Conservation (phyloP, 2,797 vertebrate genomes). For the Sebastes taczanowskii region DNA sequence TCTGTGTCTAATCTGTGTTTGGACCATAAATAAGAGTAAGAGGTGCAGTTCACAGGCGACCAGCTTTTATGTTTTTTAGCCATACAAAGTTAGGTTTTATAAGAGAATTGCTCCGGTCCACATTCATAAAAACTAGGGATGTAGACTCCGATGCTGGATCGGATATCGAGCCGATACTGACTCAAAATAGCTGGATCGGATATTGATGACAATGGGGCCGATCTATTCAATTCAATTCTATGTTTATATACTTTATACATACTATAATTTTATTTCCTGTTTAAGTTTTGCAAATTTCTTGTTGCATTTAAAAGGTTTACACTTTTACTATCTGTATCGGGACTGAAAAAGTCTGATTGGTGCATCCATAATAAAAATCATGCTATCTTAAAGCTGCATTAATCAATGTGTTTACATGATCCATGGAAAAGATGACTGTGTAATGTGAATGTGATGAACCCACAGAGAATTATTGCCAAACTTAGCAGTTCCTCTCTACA, state of each 20-base stretch:
- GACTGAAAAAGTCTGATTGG: too few species aligned
- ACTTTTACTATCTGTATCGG: too few species aligned
- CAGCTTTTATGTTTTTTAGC: not conserved
- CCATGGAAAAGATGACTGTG: not conserved
- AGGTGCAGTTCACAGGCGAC: not conserved
- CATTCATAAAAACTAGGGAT: not conserved
- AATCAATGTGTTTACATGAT: not conserved
- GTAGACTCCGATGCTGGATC: not conserved
- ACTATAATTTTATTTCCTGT: not conserved
- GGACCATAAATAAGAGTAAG: conserved; percentile 28
- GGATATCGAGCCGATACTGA: not conserved
- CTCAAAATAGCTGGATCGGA: not conserved
- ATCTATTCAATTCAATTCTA: not conserved
- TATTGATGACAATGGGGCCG: not conserved
- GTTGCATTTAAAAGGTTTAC: not conserved
- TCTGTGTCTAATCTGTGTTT: conserved; percentile 47
- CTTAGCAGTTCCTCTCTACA: not conserved
- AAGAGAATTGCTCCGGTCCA: not conserved
- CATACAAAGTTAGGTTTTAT: not conserved
- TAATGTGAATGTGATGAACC: not conserved
- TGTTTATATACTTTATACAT: not conserved
- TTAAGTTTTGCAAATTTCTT: not conserved
- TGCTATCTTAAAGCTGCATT: not conserved
- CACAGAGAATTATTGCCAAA: not conserved
- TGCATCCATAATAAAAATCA: too few species aligned